Evolutionary conservation across 2,113 vertebrate genomes (phyloP).

Genomic region (human): DNA sequence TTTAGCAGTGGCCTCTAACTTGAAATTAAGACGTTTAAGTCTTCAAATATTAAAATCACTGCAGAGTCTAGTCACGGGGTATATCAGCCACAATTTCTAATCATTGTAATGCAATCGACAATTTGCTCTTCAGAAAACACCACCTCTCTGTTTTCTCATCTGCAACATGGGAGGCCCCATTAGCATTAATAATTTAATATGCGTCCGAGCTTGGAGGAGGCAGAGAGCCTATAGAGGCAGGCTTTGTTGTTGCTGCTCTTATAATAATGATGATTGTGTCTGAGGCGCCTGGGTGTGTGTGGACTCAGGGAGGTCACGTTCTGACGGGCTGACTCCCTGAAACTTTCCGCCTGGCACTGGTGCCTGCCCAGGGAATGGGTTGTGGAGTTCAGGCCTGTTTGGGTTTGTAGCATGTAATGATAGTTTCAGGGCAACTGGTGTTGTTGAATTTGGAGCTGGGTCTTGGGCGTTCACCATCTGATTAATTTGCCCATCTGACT

Average conservation of each 20-base stretch:
- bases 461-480: neutral
- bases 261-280: neutral
- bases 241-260: neutral
- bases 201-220: accelerated
- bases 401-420: neutral
- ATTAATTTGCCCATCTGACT: neutral
- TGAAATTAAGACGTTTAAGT: neutral
- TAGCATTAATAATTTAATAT: too few species aligned
- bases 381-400: slow-evolving; percentile 23
- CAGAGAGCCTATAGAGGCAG: neutral
- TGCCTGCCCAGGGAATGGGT: neutral
- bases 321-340: neutral
- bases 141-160: neutral
- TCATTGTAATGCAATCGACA: neutral
- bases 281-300: neutral
- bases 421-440: neutral
- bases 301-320: neutral
- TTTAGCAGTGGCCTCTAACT: neutral
- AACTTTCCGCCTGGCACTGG: neutral
- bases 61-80: neutral
- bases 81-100: neutral
- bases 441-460: neutral
- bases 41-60: too few species aligned
- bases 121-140: neutral
- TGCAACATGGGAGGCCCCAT: neutral